Base-by-base conservation (phyloP, 2,888 invertebrate genomes). In the Dynastes grantii region DNA sequence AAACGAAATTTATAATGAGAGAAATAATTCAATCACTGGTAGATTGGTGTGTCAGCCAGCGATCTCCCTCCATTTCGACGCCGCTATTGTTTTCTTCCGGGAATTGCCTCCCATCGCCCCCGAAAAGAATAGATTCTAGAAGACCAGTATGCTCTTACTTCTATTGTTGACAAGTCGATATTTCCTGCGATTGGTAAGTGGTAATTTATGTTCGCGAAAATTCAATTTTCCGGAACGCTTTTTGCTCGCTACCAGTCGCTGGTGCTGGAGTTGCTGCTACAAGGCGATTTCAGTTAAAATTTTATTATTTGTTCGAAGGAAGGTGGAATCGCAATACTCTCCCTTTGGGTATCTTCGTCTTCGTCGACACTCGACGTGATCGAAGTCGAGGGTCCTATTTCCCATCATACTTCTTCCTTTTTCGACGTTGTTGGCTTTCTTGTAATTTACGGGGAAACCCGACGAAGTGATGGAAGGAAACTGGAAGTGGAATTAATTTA, bases 121-220 rank as follows among this genome's bases (percentile, higher is more conserved):
- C 55, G 61, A 27, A 61, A 61, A 61, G 61, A 61, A 61, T 61
- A 61, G 61, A 55, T 55, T 55, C 55, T 55, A 32, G 70, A 11
- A 51, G 51, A 70, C 51, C 51, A 4, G 70, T 53, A 63, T 55
- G 55, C 75, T 40, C 45, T 37, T 58, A 55, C 63, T 63, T 76
- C 65, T 55, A 61, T 65, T 76, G 76, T 76, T 76, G 76, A 76
- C 76, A 76, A 76, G 76, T 65, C 76, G 76, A 76, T 76, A 76
- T 76, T 75, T 63, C 61, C 75, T 55, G 51, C 67, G 53, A 76
- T 76, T 55, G 76, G 76, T 76, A 67, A 76, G 76, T 76, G 76
- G 76, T 76, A 76, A 76, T 76, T 76, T 76, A 76, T 76, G 76
- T 76, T 76, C 76, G 55, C 49, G 65, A 51, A 67, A 76, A 76